Conservation (phyloP, 2,113 vertebrate genomes). For the Thamnophis sirtalis region DNA sequence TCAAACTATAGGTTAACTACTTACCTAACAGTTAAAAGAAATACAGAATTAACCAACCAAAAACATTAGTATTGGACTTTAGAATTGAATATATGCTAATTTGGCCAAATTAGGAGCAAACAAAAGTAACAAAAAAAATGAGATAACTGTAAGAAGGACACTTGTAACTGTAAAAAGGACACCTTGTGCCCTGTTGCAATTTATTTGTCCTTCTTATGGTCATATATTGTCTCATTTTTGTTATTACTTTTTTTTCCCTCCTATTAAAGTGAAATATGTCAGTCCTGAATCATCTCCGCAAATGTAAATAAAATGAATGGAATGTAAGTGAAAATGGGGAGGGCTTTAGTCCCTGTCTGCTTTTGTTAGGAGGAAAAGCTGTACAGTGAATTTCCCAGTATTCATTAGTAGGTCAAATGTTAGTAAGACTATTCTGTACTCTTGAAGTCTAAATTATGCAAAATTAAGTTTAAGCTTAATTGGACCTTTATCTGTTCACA, state of each 20-base stretch:
- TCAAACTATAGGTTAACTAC: not conserved
- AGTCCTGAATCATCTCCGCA: not conserved
- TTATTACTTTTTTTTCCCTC: not conserved
- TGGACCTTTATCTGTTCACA: constrained; percentile 21
- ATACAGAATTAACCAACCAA: not conserved
- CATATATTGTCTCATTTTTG: not conserved
- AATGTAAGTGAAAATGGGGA: not conserved
- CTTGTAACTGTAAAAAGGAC: not conserved
- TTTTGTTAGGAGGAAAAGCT: not conserved
- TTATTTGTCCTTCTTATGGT: not conserved
- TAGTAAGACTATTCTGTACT: not conserved
- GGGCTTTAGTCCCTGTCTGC: not conserved
- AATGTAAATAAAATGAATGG: not conserved
- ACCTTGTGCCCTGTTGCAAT: too few species aligned
- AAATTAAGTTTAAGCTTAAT: not conserved
- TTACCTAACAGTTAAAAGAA: not conserved
- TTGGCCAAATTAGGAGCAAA: not conserved
- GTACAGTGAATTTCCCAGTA: not conserved
- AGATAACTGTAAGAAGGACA: not conserved
- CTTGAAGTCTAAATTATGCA: not conserved
- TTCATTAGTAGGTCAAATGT: constrained; percentile 18
- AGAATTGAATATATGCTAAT: not conserved
- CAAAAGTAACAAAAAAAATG: not conserved
- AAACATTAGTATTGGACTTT: not conserved
- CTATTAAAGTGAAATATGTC: not conserved